Base-by-base conservation (phyloP, 1,140 invertebrate genomes). In the Drosophila carrolli region DNA sequence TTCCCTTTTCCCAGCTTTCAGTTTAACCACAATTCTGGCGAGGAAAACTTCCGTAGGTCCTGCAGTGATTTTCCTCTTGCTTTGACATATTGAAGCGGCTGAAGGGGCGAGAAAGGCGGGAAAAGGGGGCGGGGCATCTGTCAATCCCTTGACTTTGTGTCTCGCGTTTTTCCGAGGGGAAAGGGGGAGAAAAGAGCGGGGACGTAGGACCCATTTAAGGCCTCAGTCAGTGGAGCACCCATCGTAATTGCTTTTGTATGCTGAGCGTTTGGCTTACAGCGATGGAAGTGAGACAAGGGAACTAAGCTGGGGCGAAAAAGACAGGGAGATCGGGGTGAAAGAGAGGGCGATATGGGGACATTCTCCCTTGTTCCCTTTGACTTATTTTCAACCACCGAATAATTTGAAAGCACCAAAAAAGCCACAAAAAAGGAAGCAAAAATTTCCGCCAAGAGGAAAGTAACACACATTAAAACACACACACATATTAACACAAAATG, bases 211-310 rank as follows among this genome's bases (percentile, higher is more conserved):
- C 63, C 67, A 38, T 27, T 71, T 48, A 68, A 40, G 19, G 35
- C 50, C 62, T 7, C 43, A 38, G 50, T 35, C 61, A 60, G 51
- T 14, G 56, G 35, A 61, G 55, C 55, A 61, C 54, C 56, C 62
- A 66, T 75, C 61, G 72, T 80, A 81, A 81, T 81, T 81, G 78
- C 78, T 81, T 81, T 81, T 81, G 60, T 81, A 60, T 75, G 78
- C 78, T 50, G 63, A 75, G 70, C 70, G 55, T 40, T 75, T 75
- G 75, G 62, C 72, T 77, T 60, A 68, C 50, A 55, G 55, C 56
- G 47, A 55, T 55, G 41, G 59, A 54, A 48, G 40, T 13, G 70
- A 66, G 54, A 76, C 74, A 76, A 76, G 62, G 61, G 61, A 67
- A 50, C 59, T 58, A 74, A 75, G 48, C 63, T 41, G 38, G 14